Evolutionary conservation across 2,113 vertebrate species (phyloP), one percentile per base, ranked within the genome.

Genomic region (Centropristis striata): DNA sequence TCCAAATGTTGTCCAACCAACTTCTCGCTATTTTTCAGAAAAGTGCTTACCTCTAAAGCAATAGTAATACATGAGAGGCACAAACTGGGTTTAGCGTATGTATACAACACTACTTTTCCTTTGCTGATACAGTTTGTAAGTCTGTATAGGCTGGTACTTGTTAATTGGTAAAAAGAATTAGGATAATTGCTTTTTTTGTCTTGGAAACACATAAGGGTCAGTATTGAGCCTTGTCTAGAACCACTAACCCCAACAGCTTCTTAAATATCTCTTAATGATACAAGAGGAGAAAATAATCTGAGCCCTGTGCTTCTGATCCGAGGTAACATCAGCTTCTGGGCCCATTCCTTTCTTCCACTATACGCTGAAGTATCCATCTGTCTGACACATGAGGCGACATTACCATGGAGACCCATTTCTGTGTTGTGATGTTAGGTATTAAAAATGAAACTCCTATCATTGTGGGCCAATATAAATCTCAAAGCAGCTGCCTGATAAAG

Each of bases 231-330:
- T 28, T 2, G 12, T 50, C n/a, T 21, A 36, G 20, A 46, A 39
- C 47, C 39, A 49, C 10, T 20, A 18, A 20, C 10, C 8, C 4
- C 18, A 47, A 13, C 72, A 21, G 25, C 78, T 51, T 59, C 36
- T 60, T 51, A 66, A 75, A 70, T 70, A 65, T 64, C 42, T 57
- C 9, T 80, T 55, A 61, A 76, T 77, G 72, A 57, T 51, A 57
- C 39, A 77, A 28, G 39, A 57, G 63, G 23, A 27, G 44, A 44
- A 46, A 57, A 23, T 2, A 0, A 51, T 73, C 61, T 1, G 11
- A 72, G 32, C n/a, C 41, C 42, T n/a, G 60, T 16, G 16, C 47
- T 41, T 28, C 36, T 37, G 36, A 54, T 27, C 16, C 23, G 23
- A 27, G 23, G 59, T 59, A 6, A 25, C 39, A 7, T 67, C 25